Evolutionary conservation across 1,140 invertebrate genomes (phyloP), one percentile per base, ranked within the genome.

Genomic region (Drosophila oshimai): DNA sequence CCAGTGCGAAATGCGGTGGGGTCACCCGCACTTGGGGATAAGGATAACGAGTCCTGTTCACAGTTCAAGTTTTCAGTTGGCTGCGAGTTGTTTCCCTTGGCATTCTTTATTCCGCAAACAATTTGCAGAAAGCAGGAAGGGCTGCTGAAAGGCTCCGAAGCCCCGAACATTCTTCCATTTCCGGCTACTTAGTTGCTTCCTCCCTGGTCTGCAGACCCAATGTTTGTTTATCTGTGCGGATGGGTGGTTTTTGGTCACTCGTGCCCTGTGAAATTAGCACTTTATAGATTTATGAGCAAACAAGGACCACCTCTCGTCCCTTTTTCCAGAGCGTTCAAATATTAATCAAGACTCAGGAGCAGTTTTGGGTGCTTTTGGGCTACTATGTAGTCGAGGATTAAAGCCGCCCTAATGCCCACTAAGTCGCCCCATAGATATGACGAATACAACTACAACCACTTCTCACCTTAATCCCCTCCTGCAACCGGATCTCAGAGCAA

Each of bases 231-330:
- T 41, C 15, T 47, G 7, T 39, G 26, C 42, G 42, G 45, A 28
- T 31, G 33, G 39, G 39, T 72, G 41, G 42, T 17, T 57, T 15
- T 20, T 20, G 31, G 24, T 60, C 41, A 33, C 34, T 58, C 31
- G 42, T 37, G 31, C n/a, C 49, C 46, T 53, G 57, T 36, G 18
- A 79, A 84, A 86, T 79, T 86, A 84, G 53, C 74, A 74, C 79
- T 71, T 58, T 65, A 70, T 60, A 67, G 42, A 64, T 83, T 72
- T 81, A 77, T 70, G 41, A 60, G 68, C 42, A 77, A 74, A 50
- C 42, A 62, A 60, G 29, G 41, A 20, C 1, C 15, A 42, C 34
- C 24, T 37, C 12, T 51, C 7, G 3, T 15, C 5, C 17, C 22
- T 17, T 50, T 61, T 74, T 45, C 22, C 60, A 13, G 60, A 49